These are phyloP conservation scores for Hirtodrosophila cameraria DNA, from an alignment of 2,888 invertebrate genomes.

Conservation along the genomic window DNA sequence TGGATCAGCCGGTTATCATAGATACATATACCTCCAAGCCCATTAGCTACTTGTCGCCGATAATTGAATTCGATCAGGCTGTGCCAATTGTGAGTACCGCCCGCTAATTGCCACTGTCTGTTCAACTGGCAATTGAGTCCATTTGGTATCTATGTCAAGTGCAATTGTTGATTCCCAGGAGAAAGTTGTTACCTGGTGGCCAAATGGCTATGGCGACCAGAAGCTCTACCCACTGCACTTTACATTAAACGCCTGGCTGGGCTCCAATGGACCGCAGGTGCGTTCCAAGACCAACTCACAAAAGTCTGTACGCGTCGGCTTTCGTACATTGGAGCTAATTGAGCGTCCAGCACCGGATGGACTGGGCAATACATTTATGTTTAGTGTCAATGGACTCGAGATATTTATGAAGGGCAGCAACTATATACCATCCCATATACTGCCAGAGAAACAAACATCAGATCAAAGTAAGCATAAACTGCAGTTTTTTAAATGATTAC, in stretches of 20 bases:
- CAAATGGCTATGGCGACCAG: slow-evolving; percentile 94
- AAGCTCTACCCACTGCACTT: slow-evolving; percentile 89
- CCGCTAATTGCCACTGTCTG: slow-evolving; percentile 56
- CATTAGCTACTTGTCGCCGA: slow-evolving; percentile 72
- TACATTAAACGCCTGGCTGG: slow-evolving; percentile 83
- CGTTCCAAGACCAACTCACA: slow-evolving; percentile 79
- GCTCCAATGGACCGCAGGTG: slow-evolving; percentile 52
- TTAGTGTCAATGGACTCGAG: slow-evolving; percentile 92
- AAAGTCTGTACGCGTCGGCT: slow-evolving; percentile 90
- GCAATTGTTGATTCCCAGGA: slow-evolving; percentile 76
- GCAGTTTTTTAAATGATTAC: too few relatives aligned
- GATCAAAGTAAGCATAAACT: slow-evolving; percentile 84
- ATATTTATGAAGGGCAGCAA: slow-evolving; percentile 98
- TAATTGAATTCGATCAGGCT: slow-evolving; percentile 79
- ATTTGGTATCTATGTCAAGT: slow-evolving; percentile 49
- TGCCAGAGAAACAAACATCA: slow-evolving; percentile 87
- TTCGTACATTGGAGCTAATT: slow-evolving; percentile 92
- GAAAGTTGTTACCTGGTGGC: slow-evolving; percentile 93
- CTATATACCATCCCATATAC: slow-evolving; percentile 94
- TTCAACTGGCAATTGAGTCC: slow-evolving; percentile 30
- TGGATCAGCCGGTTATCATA: slow-evolving; percentile 71
- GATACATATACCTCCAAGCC: slow-evolving; percentile 55
- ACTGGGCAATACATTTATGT: slow-evolving; percentile 91
- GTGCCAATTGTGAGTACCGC: slow-evolving; percentile 78
- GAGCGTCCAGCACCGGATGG: slow-evolving; percentile 84